phyloP scores from a whole-genome alignment of 2,113 vertebrate species.

The Gymnorhina tibicen region DNA sequence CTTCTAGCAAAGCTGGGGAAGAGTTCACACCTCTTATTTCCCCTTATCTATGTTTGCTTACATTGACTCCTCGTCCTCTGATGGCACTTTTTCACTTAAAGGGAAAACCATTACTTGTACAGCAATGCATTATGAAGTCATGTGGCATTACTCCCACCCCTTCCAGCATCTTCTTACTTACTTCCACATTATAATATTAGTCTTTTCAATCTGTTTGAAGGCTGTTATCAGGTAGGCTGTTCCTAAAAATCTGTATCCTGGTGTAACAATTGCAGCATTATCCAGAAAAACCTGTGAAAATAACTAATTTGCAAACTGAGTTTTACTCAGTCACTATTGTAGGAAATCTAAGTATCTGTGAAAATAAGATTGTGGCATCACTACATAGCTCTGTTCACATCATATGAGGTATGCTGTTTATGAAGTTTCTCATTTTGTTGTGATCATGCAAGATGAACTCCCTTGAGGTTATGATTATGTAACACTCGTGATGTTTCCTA shows the following conservation, averaged over 20 bases:
- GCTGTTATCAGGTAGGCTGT: not conserved
- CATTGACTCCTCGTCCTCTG: not conserved
- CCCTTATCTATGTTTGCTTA: not conserved
- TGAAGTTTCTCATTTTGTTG: not conserved
- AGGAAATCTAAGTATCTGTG: not conserved
- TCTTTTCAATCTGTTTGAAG: not conserved
- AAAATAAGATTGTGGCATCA: not conserved
- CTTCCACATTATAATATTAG: not conserved
- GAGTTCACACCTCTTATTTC: not conserved
- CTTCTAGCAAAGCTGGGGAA: not conserved
- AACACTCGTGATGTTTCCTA: not conserved
- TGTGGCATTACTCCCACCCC: not conserved
- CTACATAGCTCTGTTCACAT: not conserved
- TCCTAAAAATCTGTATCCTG: not conserved
- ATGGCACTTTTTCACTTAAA: not conserved
- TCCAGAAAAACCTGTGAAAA: not conserved
- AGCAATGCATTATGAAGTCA: not conserved
- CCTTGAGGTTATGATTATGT: not conserved
- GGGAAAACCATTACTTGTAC: not conserved
- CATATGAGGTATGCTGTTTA: not conserved
- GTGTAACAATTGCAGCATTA: not conserved
- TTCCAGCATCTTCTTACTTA: not conserved
- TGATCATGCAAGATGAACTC: not conserved
- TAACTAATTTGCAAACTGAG: not conserved
- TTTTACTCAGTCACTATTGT: not conserved